Conservation (phyloP, 2,113 vertebrate genomes). For the Hiodon alosoides region DNA sequence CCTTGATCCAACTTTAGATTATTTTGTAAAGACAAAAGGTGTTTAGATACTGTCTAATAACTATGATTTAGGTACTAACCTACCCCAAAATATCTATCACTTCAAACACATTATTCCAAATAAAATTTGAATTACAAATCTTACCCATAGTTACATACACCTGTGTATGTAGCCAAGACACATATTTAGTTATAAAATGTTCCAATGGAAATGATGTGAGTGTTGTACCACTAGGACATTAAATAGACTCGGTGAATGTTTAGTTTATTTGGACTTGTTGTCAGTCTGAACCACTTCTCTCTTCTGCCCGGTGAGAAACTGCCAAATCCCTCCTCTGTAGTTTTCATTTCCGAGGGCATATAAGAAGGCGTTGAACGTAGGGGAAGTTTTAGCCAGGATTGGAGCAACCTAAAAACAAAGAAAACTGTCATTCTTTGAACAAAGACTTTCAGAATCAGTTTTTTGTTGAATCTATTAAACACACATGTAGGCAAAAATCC, state of each 20-base stretch:
- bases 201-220: no score
- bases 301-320: slow-evolving; percentile 78
- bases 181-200: no score
- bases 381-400: slow-evolving; percentile 81
- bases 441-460: not conserved
- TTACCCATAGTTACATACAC: no score
- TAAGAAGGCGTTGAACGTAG: slow-evolving; percentile 76
- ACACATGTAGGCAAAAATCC: not conserved
- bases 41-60: no score
- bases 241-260: slow-evolving; percentile 38
- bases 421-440: not conserved
- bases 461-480: not conserved
- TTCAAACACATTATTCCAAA: no score
- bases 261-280: slow-evolving; percentile 78
- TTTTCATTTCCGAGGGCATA: slow-evolving; percentile 84
- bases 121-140: no score
- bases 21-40: no score
- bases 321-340: slow-evolving; percentile 83
- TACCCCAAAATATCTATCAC: no score
- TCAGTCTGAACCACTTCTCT: slow-evolving; percentile 70
- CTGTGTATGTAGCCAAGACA: no score
- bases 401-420: slow-evolving; percentile 76
- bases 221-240: slow-evolving; percentile 22
- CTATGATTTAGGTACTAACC: no score
- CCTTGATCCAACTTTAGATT: no score